Conservation (phyloP, 1,140 invertebrate species). For the Heliconius hewitsoni region DNA sequence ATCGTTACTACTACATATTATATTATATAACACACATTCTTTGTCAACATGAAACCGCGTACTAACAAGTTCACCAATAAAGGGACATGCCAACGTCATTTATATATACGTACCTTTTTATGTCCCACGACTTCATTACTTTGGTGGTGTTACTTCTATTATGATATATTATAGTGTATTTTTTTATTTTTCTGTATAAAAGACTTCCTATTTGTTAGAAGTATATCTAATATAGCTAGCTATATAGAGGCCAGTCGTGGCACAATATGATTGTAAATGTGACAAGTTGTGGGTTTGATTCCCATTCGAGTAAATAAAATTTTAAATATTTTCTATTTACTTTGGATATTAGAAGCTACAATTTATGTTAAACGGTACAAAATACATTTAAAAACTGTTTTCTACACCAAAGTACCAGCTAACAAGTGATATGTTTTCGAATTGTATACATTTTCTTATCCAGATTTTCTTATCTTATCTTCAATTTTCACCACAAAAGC, state of each 20-base stretch:
- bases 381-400: no score
- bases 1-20: neutral
- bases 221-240: neutral
- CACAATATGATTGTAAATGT: no score
- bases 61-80: conserved; percentile 5
- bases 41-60: conserved; percentile 8
- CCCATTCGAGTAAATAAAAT: neutral
- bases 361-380: no score
- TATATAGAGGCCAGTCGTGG: neutral
- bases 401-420: no score
- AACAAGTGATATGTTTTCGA: no score
- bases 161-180: neutral
- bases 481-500: no score
- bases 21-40: neutral
- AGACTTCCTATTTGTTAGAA: neutral
- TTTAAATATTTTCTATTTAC: neutral
- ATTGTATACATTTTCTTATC: no score
- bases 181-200: neutral
- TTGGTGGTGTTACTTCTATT: neutral
- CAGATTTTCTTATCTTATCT: no score
- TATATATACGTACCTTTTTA: conserved; percentile 5
- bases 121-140: neutral
- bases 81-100: neutral
- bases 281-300: neutral
- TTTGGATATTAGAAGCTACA: neutral